Evolutionary conservation across 2,888 invertebrate genomes (phyloP).

Genomic region (Cephus sareptanus): DNA sequence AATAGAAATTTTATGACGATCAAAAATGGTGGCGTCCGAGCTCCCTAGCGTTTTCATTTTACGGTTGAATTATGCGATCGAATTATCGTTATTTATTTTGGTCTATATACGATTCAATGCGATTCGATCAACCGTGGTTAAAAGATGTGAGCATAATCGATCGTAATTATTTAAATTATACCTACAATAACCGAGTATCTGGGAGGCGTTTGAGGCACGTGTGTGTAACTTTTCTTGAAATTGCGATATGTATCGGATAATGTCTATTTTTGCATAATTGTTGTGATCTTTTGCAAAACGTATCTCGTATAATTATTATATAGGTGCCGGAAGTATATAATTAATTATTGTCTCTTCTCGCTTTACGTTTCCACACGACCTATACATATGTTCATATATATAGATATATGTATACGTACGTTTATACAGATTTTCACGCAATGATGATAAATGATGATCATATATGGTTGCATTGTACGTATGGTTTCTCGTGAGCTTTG

Average conservation of each 20-base stretch:
- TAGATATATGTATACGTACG: conserved; percentile 34
- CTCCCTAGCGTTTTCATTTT: conserved; percentile 7
- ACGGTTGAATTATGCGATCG: conserved; percentile 9
- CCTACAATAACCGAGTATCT: not conserved
- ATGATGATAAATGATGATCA: conserved; percentile 21
- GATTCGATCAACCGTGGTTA: not conserved
- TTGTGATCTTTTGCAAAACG: conserved; percentile 66
- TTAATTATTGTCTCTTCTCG: conserved; percentile 50
- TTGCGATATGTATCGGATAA: conserved; percentile 36
- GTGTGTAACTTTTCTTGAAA: conserved; percentile 5
- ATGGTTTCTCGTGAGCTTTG: conserved; percentile 55
- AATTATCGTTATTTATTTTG: not conserved
- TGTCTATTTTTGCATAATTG: conserved; percentile 69
- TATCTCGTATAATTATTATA: conserved; percentile 47
- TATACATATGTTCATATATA: conserved; percentile 31
- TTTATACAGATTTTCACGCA: conserved; percentile 28
- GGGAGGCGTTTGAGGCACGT: not conserved
- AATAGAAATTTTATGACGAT: not conserved
- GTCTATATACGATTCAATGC: not conserved
- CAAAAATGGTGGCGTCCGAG: conserved; percentile 8
- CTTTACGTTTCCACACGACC: conserved; percentile 50
- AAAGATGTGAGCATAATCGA: not conserved
- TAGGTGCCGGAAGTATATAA: conserved; percentile 43
- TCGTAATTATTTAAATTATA: not conserved
- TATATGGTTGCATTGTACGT: conserved; percentile 39